A percentile compares a stretch with the other conserved stretches of the same genome.
Conservation (phyloP, 2,113 vertebrate species). For the Oceanites oceanicus region DNA sequence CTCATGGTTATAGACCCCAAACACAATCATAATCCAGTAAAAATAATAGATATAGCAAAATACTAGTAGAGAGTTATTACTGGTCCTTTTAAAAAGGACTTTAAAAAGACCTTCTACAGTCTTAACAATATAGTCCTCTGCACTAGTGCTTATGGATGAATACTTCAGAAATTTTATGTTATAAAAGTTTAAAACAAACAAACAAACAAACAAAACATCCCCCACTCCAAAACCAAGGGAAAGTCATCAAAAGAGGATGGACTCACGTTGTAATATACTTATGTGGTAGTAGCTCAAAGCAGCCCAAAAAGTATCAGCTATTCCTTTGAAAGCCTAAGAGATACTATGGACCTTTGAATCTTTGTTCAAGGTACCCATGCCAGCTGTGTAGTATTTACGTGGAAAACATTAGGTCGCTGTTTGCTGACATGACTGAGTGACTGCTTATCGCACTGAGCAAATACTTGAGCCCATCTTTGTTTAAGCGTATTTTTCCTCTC, state of each 20-base stretch:
- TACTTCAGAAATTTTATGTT: not conserved
- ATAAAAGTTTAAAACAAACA: not conserved
- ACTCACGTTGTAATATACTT: not conserved
- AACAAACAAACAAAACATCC: not conserved
- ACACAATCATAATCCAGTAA: not conserved
- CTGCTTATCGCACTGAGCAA: not conserved
- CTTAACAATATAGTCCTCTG: not conserved
- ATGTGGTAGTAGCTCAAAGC: not conserved
- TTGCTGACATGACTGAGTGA: not conserved
- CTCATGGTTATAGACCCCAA: not conserved
- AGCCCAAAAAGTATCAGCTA: not conserved
- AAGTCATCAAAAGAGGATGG: not conserved
- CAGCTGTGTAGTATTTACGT: not conserved
- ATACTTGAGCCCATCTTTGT: not conserved
- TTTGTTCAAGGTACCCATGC: not conserved
- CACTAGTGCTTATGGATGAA: not conserved
- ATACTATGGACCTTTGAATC: not conserved
- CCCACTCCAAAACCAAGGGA: not conserved
- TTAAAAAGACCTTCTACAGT: not conserved
- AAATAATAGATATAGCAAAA: not conserved
- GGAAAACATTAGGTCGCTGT: not conserved
- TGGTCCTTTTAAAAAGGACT: not conserved
- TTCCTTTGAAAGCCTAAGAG: not conserved
- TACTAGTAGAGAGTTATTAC: not conserved
- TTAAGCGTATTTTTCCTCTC: not conserved